Base-by-base conservation (phyloP, 2,113 vertebrate species). In the Dasypus novemcinctus region DNA sequence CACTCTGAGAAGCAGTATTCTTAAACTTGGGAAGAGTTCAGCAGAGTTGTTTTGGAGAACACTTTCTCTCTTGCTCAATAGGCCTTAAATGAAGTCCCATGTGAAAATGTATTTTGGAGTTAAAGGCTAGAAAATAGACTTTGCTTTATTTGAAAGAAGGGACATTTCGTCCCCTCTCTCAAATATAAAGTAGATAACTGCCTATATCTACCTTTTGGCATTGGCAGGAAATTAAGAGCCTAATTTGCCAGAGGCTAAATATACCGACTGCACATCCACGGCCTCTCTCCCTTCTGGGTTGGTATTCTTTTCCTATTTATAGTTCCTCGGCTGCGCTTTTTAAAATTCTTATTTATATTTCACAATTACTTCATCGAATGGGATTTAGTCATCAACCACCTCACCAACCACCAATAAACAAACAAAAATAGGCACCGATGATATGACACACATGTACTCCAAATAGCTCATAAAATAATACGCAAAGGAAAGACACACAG, bases 1-100 rank as follows among this genome's bases (percentile, higher is more conserved):
- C 49, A 1, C 2, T 2, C 29, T 12, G 2, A n/a, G n/a, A 21
- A 11, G 33, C 17, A 0, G 0, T 3, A 0, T 7, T 14, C 21
- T 29, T 61, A 49, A n/a, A 13, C 21, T 57, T 38, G 52, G 0
- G 2, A 23, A 0, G n/a, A 1, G 2, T 23, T 5, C 6, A 23
- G 21, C 1, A 20, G 1, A 5, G 59, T 25, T 0, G 1, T 0
- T 2, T 7, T 4, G 33, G 49, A 59, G 31, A 25, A 14, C 7
- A 1, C 1, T 1, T 11, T 4, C 25, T 5, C 18, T n/a, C 29
- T 10, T n/a, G 33, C 12, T 3, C 14, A 9, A 6, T 10, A 31
- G 46, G 8, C 23, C 38, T 21, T 14, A 11, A 20, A 23, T 7
- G 36, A 57, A 15, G 71, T 31, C 36, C 59, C 14, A 12, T 4